phyloP scores from a whole-genome alignment of 2,113 vertebrate species.

The Datnioides undecimradiatus region DNA sequence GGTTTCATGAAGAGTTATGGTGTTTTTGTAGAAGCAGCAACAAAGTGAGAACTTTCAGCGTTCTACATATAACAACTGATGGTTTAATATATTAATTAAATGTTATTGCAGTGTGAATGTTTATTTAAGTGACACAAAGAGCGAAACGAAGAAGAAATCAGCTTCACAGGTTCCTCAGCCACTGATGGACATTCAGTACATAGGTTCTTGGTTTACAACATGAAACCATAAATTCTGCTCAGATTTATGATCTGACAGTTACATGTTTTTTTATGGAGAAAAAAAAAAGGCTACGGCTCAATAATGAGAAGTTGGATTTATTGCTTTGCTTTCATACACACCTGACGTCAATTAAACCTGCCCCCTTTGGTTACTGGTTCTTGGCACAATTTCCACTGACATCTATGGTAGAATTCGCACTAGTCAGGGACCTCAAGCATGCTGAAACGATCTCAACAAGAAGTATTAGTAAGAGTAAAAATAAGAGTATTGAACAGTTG shows the following conservation, averaged over 20 bases:
- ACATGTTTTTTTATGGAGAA: neutral
- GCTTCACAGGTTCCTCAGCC: neutral
- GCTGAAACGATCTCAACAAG: neutral
- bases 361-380: neutral
- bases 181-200: neutral
- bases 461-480: too few relatives aligned
- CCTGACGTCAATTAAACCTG: neutral
- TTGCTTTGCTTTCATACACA: too few relatives aligned
- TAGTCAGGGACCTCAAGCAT: neutral
- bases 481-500: too few relatives aligned
- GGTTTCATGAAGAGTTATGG: neutral
- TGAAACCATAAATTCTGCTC: neutral
- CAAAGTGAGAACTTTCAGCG: neutral
- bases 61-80: neutral
- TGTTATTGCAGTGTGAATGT: neutral
- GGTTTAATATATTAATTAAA: neutral
- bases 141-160: neutral
- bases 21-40: neutral
- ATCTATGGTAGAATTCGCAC: neutral
- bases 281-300: too few relatives aligned
- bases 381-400: neutral
- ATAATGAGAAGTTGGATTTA: too few relatives aligned
- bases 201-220: neutral
- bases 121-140: neutral
- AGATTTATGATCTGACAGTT: neutral